Base-by-base conservation (phyloP, 2,888 invertebrate species). In the Temnothorax rugatulus region DNA sequence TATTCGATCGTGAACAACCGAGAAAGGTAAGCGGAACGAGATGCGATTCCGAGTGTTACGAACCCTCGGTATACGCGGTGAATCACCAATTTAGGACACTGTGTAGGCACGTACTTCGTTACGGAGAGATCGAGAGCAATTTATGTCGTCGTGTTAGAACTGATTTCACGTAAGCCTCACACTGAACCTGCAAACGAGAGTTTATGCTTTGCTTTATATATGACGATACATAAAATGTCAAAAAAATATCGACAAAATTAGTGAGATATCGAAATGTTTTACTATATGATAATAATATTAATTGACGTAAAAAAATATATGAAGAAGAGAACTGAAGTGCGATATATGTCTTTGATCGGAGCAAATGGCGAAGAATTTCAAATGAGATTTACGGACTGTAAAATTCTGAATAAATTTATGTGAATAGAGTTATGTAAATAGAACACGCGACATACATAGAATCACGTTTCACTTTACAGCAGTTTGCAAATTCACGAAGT, bases 11-110 rank as follows among this genome's bases (percentile, higher is more conserved):
- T 54, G 68, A 75, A 74, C 21, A 64, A 66, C 83, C 85, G 74
- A 82, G 87, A 82, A 87, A 85, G 87, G 71, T 85, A 82, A 85
- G 74, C 84, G 77, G 77, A 79, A 88, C 82, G 69, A 66, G 69
- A 66, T 61, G 75, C 71, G 82, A 76, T 81, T 75, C 64, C 74
- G 84, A 86, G 82, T 76, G 86, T 68, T 74, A 81, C 41, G 61
- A 57, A 74, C 47, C 47, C 41, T 64, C 82, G 69, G 57, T 47
- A 64, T 47, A 44, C 68, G 77, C 71, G 73, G 57, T 89, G 89
- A 89, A 84, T 89, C 88, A 89, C 74, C 82, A 52, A 73, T 64
- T 86, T 82, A 69, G 84, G 84, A 83, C 82, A 87, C 66, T 61
- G 81, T 74, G 85, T 88, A 82, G 87, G 89, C 87, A 84, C 47